Evolutionary conservation across 1,140 invertebrate genomes (phyloP).

Genomic region (Teleopsis dalmanni): DNA sequence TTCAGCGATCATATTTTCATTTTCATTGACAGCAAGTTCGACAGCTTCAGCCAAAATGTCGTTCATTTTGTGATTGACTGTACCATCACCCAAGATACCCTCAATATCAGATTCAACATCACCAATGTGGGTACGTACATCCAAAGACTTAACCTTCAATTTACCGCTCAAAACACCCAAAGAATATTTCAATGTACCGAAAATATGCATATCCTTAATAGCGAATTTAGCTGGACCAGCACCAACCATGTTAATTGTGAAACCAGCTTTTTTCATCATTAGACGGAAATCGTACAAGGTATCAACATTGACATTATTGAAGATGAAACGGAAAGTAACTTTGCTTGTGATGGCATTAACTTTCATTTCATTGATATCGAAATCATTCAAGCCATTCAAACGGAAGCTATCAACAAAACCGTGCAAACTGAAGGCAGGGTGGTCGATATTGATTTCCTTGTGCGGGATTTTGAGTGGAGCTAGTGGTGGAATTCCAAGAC

Average conservation of each 20-base stretch:
- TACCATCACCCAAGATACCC: constrained; percentile 33
- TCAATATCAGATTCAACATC: constrained; percentile 40
- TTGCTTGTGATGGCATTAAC: constrained; percentile 36
- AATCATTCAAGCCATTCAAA: constrained; percentile 36
- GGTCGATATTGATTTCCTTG: constrained; percentile 27
- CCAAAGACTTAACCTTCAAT: constrained; percentile 31
- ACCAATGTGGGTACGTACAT: constrained; percentile 31
- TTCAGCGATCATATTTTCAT: constrained; percentile 32
- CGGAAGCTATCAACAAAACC: constrained; percentile 32
- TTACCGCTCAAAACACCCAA: constrained; percentile 31
- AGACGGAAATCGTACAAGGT: constrained; percentile 29
- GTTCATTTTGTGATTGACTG: constrained; percentile 34
- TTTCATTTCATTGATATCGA: constrained; percentile 38
- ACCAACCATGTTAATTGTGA: constrained; percentile 36
- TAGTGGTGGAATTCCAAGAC: constrained; percentile 31
- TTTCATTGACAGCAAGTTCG: constrained; percentile 33
- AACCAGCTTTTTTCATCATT: constrained; percentile 32
- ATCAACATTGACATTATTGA: constrained; percentile 34
- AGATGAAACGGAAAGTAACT: constrained; percentile 31
- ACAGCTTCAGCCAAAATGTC: constrained; percentile 30
- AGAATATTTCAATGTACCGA: constrained; percentile 33
- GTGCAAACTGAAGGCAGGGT: constrained; percentile 18
- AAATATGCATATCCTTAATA: constrained; percentile 34
- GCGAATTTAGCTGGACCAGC: constrained; percentile 33
- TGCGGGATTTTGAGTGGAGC: constrained; percentile 31